Base-by-base conservation (phyloP, 2,888 invertebrate species). In the Amphipoea oculea region DNA sequence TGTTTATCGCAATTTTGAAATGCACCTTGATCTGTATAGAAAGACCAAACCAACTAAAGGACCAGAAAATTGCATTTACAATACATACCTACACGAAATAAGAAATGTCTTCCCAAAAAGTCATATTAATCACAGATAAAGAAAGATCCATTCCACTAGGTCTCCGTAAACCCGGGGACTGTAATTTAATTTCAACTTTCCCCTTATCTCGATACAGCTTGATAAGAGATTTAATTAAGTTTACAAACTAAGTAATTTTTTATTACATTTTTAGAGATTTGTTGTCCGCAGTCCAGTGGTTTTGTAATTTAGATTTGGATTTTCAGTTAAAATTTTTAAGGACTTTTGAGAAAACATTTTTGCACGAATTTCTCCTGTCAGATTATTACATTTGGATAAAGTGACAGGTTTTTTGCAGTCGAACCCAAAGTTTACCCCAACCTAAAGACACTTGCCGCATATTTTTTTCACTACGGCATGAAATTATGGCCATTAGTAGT, bases 151-250 rank as follows among this genome's bases (percentile, higher is more conserved):
- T 89, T 89, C 72, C 82, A 71, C 69, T 51, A 75, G 80, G 73
- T 67, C 71, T 84, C 71, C 69, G 60, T 40, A 78, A 77, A 42
- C 68, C 76, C 42, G 84, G 87, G 79, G 74, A 79, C 74, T 79
- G 78, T 87, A 86, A 89, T 89, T 89, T 89, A 89, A 89, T 89
- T 89, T 87, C 80, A 89, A 89, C 86, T 88, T 88, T 88, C 51
- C 70, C 70, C 84, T 89, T 89, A 89, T 89, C 89, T 80, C 87
- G 89, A 89, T 89, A 87, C 87, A 87, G 79, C 29, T 51, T 80
- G 89, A 89, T 89, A 89, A 89, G 78, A 75, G 80, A 87, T 87
- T 88, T 89, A 89, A 89, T 89, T 89, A 87, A 89, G 87, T 87
- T 89, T 86, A 86, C 85, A 79, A 86, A 86, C 80, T 86, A 80